phyloP scores from a whole-genome alignment of 2,888 invertebrate genomes.

The Euphydryas editha region DNA sequence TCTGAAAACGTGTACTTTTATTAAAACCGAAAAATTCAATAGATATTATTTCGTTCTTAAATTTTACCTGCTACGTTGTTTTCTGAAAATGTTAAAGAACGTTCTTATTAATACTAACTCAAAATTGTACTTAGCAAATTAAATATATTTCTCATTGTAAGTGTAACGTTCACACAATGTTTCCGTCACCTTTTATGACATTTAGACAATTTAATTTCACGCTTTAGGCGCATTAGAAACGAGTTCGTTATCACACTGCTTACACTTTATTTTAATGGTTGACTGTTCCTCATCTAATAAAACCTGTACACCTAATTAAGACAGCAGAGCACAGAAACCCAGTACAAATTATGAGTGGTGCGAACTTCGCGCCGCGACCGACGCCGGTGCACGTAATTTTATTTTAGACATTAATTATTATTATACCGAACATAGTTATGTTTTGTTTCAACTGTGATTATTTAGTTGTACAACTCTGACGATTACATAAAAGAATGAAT shows the following conservation, averaged over 20 bases:
- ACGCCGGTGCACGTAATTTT: constrained; percentile 60
- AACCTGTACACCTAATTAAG: constrained; percentile 49
- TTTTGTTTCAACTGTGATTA: constrained; percentile 85
- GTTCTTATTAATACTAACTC: neutral
- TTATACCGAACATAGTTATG: constrained; percentile 69
- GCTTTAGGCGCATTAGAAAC: constrained; percentile 14
- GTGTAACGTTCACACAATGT: neutral
- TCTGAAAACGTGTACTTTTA: constrained; percentile 46
- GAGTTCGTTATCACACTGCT: constrained; percentile 24
- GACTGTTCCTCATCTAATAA: constrained; percentile 18
- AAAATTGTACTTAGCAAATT: constrained; percentile 1
- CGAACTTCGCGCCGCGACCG: constrained; percentile 35
- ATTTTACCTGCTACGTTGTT: constrained; percentile 17
- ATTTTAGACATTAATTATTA: constrained; percentile 73
- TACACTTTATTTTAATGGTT: constrained; percentile 25
- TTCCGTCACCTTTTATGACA: neutral
- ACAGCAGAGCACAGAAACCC: constrained; percentile 76
- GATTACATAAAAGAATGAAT: constrained; percentile 83
- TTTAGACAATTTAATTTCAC: constrained; percentile 13
- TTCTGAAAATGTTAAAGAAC: neutral
- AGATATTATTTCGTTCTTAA: constrained; percentile 23
- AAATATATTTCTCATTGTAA: neutral
- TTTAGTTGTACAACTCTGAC: constrained; percentile 85
- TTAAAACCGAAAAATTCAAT: constrained; percentile 12
- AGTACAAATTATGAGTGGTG: constrained; percentile 65